Evolutionary conservation across 2,888 invertebrate species (phyloP), one percentile per base, ranked within the genome.

Genomic region (Cephus runcator): DNA sequence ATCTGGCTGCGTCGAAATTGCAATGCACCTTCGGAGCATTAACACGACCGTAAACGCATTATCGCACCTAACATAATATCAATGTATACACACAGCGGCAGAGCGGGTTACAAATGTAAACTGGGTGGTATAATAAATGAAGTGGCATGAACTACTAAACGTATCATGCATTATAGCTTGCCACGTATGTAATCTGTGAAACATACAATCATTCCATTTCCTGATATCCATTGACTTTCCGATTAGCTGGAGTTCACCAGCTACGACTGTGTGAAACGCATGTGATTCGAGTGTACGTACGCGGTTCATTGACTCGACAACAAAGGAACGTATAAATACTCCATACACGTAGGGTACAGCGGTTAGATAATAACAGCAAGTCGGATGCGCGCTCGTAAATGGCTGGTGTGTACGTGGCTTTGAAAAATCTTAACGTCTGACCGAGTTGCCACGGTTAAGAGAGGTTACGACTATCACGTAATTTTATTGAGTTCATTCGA

Each of bases 41-140:
- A 84, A 85, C 83, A 80, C 79, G 79, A 80, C 80, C 79, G 79
- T 85, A 85, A 85, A 85, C 83, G 83, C 82, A 85, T 84, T 85
- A 85, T 84, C 83, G 80, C 79, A 40, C 40, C 40, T 15, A 40
- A 40, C 40, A 40, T 36, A 36, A 36, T 36, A 36, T 36, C 12
- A 12, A 2, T 15, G 4, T 15, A 4, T 40, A 40, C 3, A 56
- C 23, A 56, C 56, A 23, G 6, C 40, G 15, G 4, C 23, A 23
- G 23, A 56, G 23, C 56, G 56, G 9, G 23, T 23, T 23, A 56
- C 56, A 23, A 56, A 56, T 56, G 56, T 56, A 23, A 23, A 56
- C 56, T 23, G 56, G 9, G 23, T 56, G 23, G 23, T 56, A 23
- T 56, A 56, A 56, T 56, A 56, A 56, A 23, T 40, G 40, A 23